Conservation (phyloP, 2,113 vertebrate species). For the Heliornis fulica region DNA sequence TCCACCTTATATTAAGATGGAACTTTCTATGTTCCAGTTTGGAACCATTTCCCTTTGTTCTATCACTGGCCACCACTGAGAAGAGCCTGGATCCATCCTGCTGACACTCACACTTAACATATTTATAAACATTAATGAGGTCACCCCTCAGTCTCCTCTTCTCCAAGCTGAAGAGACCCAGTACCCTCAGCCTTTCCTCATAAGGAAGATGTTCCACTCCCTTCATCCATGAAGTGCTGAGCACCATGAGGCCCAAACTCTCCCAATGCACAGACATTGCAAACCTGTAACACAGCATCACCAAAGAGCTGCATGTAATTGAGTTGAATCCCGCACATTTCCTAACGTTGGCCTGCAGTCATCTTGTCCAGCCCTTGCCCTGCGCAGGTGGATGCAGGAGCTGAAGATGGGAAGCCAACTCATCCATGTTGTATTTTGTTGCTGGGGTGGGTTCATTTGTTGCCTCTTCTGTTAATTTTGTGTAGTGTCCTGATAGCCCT, state of each 20-base stretch:
- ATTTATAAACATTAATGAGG: too few species aligned
- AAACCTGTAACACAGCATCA: not conserved
- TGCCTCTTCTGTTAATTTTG: not conserved
- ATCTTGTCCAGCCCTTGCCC: rapidly evolving
- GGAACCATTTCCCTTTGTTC: too few species aligned
- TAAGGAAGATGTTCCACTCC: too few species aligned
- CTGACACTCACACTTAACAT: too few species aligned
- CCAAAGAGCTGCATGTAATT: not conserved
- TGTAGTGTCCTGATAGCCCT: not conserved
- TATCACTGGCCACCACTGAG: too few species aligned
- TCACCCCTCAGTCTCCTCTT: too few species aligned
- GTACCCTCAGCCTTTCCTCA: too few species aligned
- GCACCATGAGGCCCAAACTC: rapidly evolving
- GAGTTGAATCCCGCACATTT: rapidly evolving
- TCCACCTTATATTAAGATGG: too few species aligned
- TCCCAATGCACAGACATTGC: rapidly evolving
- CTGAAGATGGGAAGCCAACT: not conserved
- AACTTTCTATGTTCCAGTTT: too few species aligned
- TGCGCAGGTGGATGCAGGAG: rapidly evolving
- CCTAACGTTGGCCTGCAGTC: not conserved
- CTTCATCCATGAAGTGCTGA: not conserved
- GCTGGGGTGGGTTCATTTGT: not conserved
- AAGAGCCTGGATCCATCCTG: too few species aligned
- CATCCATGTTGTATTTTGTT: not conserved
- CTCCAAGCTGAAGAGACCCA: too few species aligned